Base-by-base conservation (phyloP, 2,113 vertebrate species). In the Argyrosomus japonicus region DNA sequence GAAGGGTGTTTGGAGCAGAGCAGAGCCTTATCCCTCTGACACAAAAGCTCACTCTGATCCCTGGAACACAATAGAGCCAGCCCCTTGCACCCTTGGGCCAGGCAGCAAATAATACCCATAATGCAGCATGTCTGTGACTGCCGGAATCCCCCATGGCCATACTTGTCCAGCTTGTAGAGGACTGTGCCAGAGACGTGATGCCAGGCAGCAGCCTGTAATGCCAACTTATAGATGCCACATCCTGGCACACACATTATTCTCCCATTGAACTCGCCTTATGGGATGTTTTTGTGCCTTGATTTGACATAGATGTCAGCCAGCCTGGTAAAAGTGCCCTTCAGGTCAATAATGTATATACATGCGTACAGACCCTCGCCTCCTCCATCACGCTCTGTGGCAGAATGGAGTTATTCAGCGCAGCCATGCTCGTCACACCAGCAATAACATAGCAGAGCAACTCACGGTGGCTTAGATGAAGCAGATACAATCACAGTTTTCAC, bases 71-170 rank as follows among this genome's bases (percentile, higher is more conserved):
- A 92, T 79, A 53, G 75, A 76, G 61, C 75, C 32, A 74, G 64
- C 76, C 64, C 83, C 77, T 77, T 36, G 75, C 64, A 84, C 89
- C 88, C 85, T 73, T 51, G 90, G 90, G 88, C 82, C 91, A 87
- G 79, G 81, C 89, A 83, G 74, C 87, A 90, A 87, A 93, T 88
- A 93, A 90, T 83, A 86, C 83, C 89, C 91, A 86, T 87, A 94
- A 91, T 89, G 82, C 87, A 90, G 86, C 88, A 86, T 89, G 91
- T 83, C 92, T 89, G 86, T 87, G 83, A 91, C 90, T 88, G 86
- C 60, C 13, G 89, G 87, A 93, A 91, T 91, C 90, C 90, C 90
- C 73, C 1, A 32, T 81, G 88, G 92, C 69, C 71, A 25, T 36
- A 63, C 77, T 74, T 61, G 87, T 90, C 86, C 89, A 86, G 92